Percentiles rank a stretch among this genome's conserved stretches.
Evolutionary conservation across 2,113 vertebrate genomes (phyloP).

Genomic region (Glaucidium brasilianum): DNA sequence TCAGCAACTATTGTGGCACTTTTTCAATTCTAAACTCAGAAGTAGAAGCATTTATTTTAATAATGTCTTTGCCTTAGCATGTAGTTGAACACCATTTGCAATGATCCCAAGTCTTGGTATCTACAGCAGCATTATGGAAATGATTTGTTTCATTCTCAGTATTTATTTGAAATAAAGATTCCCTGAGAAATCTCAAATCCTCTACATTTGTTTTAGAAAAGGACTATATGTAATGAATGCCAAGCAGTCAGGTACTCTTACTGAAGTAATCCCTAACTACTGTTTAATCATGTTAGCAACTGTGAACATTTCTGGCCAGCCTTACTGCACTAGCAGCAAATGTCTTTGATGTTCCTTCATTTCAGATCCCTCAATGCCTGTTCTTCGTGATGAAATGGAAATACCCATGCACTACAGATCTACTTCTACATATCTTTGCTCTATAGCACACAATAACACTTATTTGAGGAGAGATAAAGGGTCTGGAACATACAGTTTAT

Average conservation of each 20-base stretch:
- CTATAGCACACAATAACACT: background rate
- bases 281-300: background rate
- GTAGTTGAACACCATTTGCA: background rate
- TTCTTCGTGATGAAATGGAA: background rate
- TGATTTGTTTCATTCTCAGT: background rate
- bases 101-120: background rate
- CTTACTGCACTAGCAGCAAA: background rate
- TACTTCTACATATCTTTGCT: background rate
- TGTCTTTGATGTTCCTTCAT: background rate
- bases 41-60: background rate
- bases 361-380: background rate
- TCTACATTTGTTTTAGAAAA: background rate
- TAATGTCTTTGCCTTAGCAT: background rate
- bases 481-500: background rate
- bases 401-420: background rate
- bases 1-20: background rate
- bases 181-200: background rate
- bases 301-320: background rate
- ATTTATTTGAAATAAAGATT: background rate
- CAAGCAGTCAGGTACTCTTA: background rate
- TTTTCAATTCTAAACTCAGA: background rate
- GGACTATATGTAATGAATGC: background rate
- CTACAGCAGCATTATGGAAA: background rate
- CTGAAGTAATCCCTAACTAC: background rate
- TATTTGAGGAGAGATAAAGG: background rate